Base-by-base conservation (phyloP, 1,140 invertebrate species). In the Calycopis cecrops region DNA sequence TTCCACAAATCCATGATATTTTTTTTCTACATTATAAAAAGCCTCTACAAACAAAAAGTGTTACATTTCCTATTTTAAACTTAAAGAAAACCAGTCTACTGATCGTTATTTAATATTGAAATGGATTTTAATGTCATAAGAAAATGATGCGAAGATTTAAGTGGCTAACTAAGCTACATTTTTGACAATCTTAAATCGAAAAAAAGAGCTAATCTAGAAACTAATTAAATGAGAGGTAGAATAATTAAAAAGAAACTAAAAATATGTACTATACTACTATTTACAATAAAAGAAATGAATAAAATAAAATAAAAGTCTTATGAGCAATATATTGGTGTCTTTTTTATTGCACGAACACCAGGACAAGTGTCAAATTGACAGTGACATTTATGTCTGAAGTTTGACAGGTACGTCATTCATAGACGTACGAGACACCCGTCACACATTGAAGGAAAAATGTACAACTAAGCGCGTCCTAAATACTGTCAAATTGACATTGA, bases 401-500 rank as follows among this genome's bases (percentile, higher is more conserved):
- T 28, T 2, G 21, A 28, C 21, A 28, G 6, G 21, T 28, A 28
- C 2, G 21, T 28, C 21, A 28, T 6, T 28, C 21, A 28, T n/a
- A n/a, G n/a, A n/a, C 21, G 21, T 28, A 28, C 21, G 21, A 3
- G 21, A 3, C 21, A 3, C 21, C 2, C 21, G 21, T 6, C 2
- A 28, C 21, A 28, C 21, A 3, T 28, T 3, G 21, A 28, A 28
- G 21, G 6, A 28, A 28, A 28, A 28, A 28, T 28, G 21, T 28
- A 28, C 21, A 28, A 6, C 21, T 28, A 3, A n/a, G 2, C 21
- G 21, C 21, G 6, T 37, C 35, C 35, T 37, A 28, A n/a, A 10
- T 8, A 37, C 38, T 40, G 56, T 60, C 60, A 61, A n/a, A 40
- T 48, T 65, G 65, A 63, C 56, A 52, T 6, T 57, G 38, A 14